phyloP scores from a whole-genome alignment of 2,797 vertebrate species.

The Gymnothorax reevesii region DNA sequence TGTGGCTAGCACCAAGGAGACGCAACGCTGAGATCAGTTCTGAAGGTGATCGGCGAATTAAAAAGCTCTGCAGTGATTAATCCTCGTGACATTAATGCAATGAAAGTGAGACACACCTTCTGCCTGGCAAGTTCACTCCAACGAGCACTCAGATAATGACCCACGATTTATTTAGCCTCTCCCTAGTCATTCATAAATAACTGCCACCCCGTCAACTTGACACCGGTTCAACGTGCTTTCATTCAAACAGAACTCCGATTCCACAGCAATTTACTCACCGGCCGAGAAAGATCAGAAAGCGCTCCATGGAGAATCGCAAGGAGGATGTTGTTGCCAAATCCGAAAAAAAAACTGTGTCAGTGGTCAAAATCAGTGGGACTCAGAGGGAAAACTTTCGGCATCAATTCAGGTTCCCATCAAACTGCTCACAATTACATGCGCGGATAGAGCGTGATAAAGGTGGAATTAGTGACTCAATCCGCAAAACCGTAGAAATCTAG shows the following conservation, averaged over 20 bases:
- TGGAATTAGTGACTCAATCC: background rate
- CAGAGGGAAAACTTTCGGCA: background rate
- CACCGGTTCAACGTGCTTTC: background rate
- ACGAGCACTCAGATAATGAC: constrained; percentile 11
- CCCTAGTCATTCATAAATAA: background rate
- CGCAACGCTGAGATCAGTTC: background rate
- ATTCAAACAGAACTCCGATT: background rate
- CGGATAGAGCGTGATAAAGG: background rate
- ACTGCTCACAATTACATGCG: background rate
- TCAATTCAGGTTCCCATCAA: background rate
- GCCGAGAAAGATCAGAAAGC: background rate
- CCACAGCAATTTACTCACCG: background rate
- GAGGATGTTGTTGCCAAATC: background rate
- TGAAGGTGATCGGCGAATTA: background rate
- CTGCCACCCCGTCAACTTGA: background rate
- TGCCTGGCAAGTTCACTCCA: background rate
- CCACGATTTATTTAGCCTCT: background rate
- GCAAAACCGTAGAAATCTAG: background rate
- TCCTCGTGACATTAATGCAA: background rate
- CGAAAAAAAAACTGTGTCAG: background rate
- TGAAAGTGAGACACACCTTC: background rate
- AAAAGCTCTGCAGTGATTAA: constrained; percentile 6
- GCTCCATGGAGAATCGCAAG: background rate
- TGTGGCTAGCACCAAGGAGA: background rate
- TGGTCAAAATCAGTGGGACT: background rate